Conservation (phyloP, 2,888 invertebrate species). For the Phengaris alcon region DNA sequence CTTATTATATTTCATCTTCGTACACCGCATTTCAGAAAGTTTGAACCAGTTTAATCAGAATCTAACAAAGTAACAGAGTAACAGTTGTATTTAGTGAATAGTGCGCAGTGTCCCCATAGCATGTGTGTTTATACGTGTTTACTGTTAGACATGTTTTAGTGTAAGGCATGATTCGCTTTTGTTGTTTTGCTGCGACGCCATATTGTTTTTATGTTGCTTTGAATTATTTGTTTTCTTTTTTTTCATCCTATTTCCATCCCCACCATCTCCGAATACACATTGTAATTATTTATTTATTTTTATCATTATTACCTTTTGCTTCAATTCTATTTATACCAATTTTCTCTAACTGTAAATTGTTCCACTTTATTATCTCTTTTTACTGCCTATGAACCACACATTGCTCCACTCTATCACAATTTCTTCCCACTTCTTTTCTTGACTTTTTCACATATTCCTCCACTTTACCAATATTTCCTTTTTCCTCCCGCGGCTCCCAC, state of each 20-base stretch:
- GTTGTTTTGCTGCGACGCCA: conserved; percentile 67
- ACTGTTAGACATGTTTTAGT: conserved; percentile 37
- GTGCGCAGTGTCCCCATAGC: conserved; percentile 35
- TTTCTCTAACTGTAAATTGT: not conserved
- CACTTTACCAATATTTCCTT: not conserved
- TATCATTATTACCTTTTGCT: not conserved
- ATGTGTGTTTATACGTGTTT: conserved; percentile 49
- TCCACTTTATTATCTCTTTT: not conserved
- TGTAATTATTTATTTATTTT: not conserved
- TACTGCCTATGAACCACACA: not conserved
- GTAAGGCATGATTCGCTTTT: conserved; percentile 54
- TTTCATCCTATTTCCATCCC: conserved; percentile 46
- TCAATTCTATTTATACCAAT: not conserved
- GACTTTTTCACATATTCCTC: not conserved
- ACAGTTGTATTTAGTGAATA: conserved; percentile 26
- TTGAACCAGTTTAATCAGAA: conserved; percentile 4
- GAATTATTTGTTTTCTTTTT: conserved; percentile 62
- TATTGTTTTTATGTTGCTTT: conserved; percentile 73
- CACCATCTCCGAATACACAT: conserved; percentile 34
- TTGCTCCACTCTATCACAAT: not conserved
- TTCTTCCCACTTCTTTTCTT: not conserved
- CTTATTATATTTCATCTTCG: no score
- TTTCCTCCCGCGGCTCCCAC: conserved; percentile 39
- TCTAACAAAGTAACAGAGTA: conserved; percentile 19
- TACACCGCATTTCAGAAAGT: not conserved